Base-by-base conservation (phyloP, 2,888 invertebrate species). In the Andrena dorsata region DNA sequence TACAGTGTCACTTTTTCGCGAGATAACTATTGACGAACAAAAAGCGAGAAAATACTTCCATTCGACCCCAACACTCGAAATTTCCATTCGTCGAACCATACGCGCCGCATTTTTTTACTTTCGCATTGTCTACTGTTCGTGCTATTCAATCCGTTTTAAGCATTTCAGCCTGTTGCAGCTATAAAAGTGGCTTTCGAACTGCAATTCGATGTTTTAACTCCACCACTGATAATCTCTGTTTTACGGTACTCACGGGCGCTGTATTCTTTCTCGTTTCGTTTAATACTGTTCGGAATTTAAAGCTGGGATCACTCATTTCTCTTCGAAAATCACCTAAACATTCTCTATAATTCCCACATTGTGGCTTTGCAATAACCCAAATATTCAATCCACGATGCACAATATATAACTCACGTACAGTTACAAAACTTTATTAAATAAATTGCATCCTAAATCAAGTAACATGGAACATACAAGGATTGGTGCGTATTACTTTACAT, bases 161-260 rank as follows among this genome's bases (percentile, higher is more conserved):
- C 10, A 23, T 41, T 32, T 26, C 35, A 35, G 69, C 35, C 28
- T 41, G 5, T 47, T 16, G 64, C 49, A 47, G 49, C 47, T 26
- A 26, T 65, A 28, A 65, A 65, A 65, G 64, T 65, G 47, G 47
- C 47, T 65, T 35, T 16, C 64, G n/a, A 47, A 28, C 47, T 65
- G 64, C 26, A 65, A 65, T 49, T 16, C 26, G 47, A 26, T 47
- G 23, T 65, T 65, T 28, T 65, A 65, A 65, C 47, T 47, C 35
- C n/a, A 47, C 58, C 35, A 6, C 53, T 56, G 53, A 70, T 65
- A 65, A 65, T 41, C 26, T 49, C 41, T 16, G 41, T 41, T 23
- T 47, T 35, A 63, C 35, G 20, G 26, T 7, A 65, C 28, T 47
- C 20, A 6, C 8, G 28, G 26, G n/a, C 13, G 47, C 47, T 47